Conservation (phyloP, 2,113 vertebrate species). For the Gymnocephalus cernua region DNA sequence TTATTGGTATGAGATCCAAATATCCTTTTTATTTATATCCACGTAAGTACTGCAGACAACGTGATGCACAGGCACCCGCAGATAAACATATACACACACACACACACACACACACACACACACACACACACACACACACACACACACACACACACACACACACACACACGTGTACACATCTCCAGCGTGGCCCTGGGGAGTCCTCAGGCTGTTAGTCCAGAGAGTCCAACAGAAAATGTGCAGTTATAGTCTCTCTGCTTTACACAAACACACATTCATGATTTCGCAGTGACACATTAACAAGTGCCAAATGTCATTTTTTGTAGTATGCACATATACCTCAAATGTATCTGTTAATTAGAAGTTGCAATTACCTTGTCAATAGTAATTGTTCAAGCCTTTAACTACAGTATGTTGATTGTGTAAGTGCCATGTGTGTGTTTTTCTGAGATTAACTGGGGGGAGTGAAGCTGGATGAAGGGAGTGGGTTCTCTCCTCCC, state of each 20-base stretch:
- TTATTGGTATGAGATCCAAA: background rate
- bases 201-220: constrained; percentile 77
- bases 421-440: constrained; percentile 43
- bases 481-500: constrained; percentile 56
- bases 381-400: constrained; percentile 31
- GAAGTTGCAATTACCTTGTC: constrained; percentile 18
- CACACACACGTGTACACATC: constrained; percentile 29
- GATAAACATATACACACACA: background rate
- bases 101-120: constrained; percentile 1
- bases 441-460: constrained; percentile 70
- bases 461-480: constrained; percentile 67
- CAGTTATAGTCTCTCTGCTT: constrained; percentile 30
- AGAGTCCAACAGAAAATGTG: constrained; percentile 73
- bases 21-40: background rate
- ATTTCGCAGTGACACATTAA: constrained; percentile 1
- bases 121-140: constrained; percentile 11
- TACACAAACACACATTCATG: constrained; percentile 23
- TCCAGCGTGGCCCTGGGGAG: constrained; percentile 58
- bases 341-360: constrained; percentile 9
- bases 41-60: background rate
- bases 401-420: constrained; percentile 26
- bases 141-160: constrained; percentile 2
- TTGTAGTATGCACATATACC: background rate
- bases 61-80: background rate
- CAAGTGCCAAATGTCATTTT: background rate